These are phyloP conservation scores for Porites lobata DNA, from an alignment of 92 coral and sea anemone genomes.

Conservation along the genomic window DNA sequence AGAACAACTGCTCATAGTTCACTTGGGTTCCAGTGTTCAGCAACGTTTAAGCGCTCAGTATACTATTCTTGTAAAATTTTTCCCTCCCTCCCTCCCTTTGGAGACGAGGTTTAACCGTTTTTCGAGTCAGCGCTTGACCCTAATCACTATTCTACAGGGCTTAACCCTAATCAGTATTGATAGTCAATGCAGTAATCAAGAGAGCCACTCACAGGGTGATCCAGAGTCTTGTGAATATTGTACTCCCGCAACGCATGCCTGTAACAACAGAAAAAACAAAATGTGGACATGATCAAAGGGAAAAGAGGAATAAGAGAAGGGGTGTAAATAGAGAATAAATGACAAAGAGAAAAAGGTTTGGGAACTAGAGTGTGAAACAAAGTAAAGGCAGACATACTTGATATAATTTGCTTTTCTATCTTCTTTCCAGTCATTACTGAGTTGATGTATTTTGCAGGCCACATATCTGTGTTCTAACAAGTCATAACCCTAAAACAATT, in stretches of 20 bases:
- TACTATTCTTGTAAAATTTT: too few species aligned
- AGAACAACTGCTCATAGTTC: too few species aligned
- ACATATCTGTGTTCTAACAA: conserved; percentile 94
- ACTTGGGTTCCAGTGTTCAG: too few species aligned
- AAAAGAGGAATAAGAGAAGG: too few species aligned
- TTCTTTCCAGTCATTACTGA: conserved; percentile 98
- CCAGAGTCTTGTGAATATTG: conserved; percentile 92
- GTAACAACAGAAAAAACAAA: not conserved
- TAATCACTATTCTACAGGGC: too few species aligned
- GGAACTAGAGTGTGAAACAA: not conserved
- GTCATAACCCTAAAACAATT: conserved; percentile 86
- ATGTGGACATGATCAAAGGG: not conserved
- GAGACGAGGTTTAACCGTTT: too few species aligned
- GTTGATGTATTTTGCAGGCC: conserved; percentile 98
- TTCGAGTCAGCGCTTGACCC: too few species aligned
- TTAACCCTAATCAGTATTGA: too few species aligned
- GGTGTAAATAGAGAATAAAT: too few species aligned
- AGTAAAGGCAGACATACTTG: conserved; percentile 64
- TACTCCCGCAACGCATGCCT: conserved; percentile 98
- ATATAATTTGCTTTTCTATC: conserved; percentile 97
- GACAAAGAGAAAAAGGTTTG: not conserved
- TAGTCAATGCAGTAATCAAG: not conserved
- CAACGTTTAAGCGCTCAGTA: too few species aligned
- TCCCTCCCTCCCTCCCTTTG: too few species aligned
- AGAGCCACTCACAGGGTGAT: conserved; percentile 87